A percentile compares a stretch with the other conserved stretches of the same genome.
These are phyloP conservation scores for Abrostola tripartita DNA, from an alignment of 2,888 invertebrate genomes.

Conservation along the genomic window DNA sequence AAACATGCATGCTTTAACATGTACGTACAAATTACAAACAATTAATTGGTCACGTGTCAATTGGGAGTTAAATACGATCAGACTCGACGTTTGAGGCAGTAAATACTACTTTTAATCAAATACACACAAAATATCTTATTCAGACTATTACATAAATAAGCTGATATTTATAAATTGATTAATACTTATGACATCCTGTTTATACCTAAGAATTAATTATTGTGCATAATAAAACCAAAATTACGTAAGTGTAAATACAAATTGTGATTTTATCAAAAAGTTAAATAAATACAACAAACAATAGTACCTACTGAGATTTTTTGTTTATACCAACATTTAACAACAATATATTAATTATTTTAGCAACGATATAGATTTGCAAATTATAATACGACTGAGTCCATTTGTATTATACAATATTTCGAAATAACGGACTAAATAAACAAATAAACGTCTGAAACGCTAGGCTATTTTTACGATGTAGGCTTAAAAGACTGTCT, in stretches of 20 bases:
- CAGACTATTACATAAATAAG: background rate
- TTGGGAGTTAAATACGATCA: background rate
- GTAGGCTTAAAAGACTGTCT: too few species aligned
- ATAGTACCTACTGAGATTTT: slow-evolving; percentile 2
- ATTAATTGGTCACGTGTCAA: too few species aligned
- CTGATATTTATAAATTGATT: background rate
- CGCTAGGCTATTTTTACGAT: too few species aligned
- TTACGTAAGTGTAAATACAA: background rate
- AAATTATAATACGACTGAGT: background rate
- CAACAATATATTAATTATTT: slow-evolving; percentile 17
- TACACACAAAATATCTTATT: background rate
- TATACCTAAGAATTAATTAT: background rate
- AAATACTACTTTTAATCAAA: background rate
- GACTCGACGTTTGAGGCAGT: background rate
- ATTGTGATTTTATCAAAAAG: slow-evolving; percentile 6
- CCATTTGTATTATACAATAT: background rate
- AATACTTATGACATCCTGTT: background rate
- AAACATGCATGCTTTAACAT: too few species aligned
- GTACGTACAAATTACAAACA: too few species aligned
- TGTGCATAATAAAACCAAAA: background rate
- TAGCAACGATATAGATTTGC: background rate
- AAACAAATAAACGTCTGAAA: too few species aligned
- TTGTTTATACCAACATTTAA: slow-evolving; percentile 9
- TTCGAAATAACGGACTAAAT: background rate
- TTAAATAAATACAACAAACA: slow-evolving; percentile 11